Base-by-base conservation (phyloP, 2,888 invertebrate genomes). In the Fragum whitleyi region DNA sequence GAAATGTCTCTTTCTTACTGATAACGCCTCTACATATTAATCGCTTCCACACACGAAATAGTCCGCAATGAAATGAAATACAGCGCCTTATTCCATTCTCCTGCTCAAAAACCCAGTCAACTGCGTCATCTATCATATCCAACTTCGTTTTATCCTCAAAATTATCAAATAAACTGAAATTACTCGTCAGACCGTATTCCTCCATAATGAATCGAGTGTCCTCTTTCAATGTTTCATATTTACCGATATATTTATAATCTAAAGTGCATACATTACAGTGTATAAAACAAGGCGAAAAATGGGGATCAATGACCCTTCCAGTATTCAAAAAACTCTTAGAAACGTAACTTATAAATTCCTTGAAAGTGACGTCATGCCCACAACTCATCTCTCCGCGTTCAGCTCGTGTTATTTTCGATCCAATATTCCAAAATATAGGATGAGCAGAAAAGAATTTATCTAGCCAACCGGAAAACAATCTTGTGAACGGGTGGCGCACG, bases 361-460 rank as follows among this genome's bases (percentile, higher is more conserved):
- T 14, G 79, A 89, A 89, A 2, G 85, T 79, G 16, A 87, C 74
- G 42, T 85, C 85, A 69, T 84, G 80, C 0, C 87, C 89, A 73
- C 89, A 89, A 36, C 32, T 36, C 9, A 6, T 36, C 32, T 36
- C 5, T 36, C 32, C 32, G 11, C 87, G 72, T n/a, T 78, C 62
- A 11, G 21, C 51, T 21, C 57, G 28, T 2, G 82, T 36, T 21
- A 85, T 81, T 23, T 74, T 57, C 0, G 29, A 59, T 21, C 89
- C 86, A 0, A 14, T n/a, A 16, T 57, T 39, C 83, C 86, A 87
- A 32, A 80, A 88, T 16, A 61, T 57, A 11, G 77, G 72, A 72
- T 89, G 87, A 3, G 86, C 79, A 9, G 78, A 74, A 55, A 83
- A 89, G 0, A 89, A 67, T 72, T 88, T 89, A 53, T 89, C 89